phyloP scores from a whole-genome alignment of 35 echinoderm and acorn worm species.

The Ptychodera flava region DNA sequence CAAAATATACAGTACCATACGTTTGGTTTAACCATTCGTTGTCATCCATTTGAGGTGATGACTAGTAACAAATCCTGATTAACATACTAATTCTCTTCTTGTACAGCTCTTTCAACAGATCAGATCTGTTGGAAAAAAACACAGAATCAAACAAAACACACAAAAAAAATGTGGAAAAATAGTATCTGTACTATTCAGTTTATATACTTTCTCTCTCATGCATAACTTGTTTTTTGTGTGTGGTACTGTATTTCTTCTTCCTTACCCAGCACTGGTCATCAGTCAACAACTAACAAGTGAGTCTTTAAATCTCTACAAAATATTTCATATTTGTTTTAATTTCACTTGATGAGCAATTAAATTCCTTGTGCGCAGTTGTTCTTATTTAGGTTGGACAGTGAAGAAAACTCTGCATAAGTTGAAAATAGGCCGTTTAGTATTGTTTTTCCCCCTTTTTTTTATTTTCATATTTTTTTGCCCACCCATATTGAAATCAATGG shows the following conservation, averaged over 20 bases:
- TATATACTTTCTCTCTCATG: not conserved
- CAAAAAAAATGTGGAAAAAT: too few relatives aligned
- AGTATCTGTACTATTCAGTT: too few relatives aligned
- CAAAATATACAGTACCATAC: too few relatives aligned
- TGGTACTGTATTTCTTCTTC: not conserved
- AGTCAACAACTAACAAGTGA: conserved; percentile 1
- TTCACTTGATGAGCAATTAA: not conserved
- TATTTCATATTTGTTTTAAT: not conserved
- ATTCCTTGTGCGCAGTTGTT: not conserved
- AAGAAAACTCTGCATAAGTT: not conserved
- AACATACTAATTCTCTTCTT: too few relatives aligned
- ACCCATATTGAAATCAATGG: not conserved
- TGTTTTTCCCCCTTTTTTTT: too few relatives aligned
- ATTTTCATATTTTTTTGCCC: not conserved
- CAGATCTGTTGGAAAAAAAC: too few relatives aligned
- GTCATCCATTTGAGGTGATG: too few relatives aligned
- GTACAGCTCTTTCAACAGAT: too few relatives aligned
- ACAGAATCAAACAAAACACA: too few relatives aligned
- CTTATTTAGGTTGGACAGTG: not conserved
- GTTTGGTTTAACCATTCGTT: too few relatives aligned
- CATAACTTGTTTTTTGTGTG: not conserved
- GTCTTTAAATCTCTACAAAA: not conserved
- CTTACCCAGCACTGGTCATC: not conserved
- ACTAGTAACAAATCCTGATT: too few relatives aligned
- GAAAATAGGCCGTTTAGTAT: not conserved